Evolutionary conservation across 2,888 invertebrate genomes (phyloP), one percentile per base, ranked within the genome.

Genomic region (Pachliopta kotzebuea): DNA sequence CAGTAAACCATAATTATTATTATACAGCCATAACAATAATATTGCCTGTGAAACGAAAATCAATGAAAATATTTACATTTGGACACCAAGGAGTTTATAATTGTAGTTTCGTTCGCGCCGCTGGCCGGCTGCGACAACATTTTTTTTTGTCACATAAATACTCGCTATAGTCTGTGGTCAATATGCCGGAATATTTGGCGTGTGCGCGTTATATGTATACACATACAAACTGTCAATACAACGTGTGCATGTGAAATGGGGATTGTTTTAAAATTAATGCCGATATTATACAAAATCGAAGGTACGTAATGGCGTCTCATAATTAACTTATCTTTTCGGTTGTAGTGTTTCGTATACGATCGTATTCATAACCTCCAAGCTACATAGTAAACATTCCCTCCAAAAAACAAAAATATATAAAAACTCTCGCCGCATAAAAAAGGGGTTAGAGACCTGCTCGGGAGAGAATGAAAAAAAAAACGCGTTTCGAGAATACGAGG

Each of bases 371-470:
- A 87, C 87, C 86, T 85, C 85, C 76, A 82, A 84, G 74, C 45
- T 72, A 72, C 76, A 83, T 85, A 76, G 76, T 80, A 84, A 84
- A 84, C 80, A 85, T 86, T 88, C 87, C 87, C 87, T 86, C 86
- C 87, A 88, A 88, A 88, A 86, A 80, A 37, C 11, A 14, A 37
- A n/a, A n/a, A n/a, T n/a, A n/a, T n/a, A 37, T 14, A 11, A 37
- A 37, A 83, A 80, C 74, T 49, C 26, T 78, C 77, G 78, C 71
- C 78, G 75, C 73, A 84, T 77, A 85, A 86, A 87, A 88, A 90
- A 88, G 85, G 87, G 88, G 88, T 88, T 84, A 83, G 81, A 78
- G 84, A 88, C 88, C 86, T 87, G 86, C 79, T 84, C 79, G 83
- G 79, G 71, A 76, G 77, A 68, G 76, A 82, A 45, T 45, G 26